Evolutionary conservation across 2,888 invertebrate species (phyloP), one percentile per base, ranked within the genome.

Genomic region (Allophyes oxyacanthae): DNA sequence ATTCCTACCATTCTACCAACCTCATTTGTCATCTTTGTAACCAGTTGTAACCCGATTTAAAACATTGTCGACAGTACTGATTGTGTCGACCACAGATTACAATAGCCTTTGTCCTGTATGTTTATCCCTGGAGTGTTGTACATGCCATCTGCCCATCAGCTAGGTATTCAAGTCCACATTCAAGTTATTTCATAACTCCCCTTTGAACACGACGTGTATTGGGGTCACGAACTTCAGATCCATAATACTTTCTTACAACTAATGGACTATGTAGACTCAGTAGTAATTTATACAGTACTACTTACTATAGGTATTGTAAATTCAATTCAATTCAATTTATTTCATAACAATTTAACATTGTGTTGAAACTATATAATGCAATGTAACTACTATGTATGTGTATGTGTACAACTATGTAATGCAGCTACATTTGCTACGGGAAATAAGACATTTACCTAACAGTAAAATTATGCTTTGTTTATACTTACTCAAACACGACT

Each of bases 21-120:
- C 43, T 60, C 43, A 49, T 43, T 48, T 54, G 51, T 68, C 60
- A 59, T 53, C 48, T 53, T 10, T 59, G 45, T 44, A 52, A 43
- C 43, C 34, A 43, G 38, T 10, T 59, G 45, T 44, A 52, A 43
- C 43, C 34, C 43, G 38, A 56, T 58, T 59, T 45, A 52, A 48
- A 58, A 68, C 53, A 49, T 54, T 7, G 34, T 36, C 51, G 55
- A 37, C 42, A 46, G 55, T 50, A 36, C 45, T 58, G 37, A 64
- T 63, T 62, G 49, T 61, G 45, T 48, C 34, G 43, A 44, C 33
- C 30, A 53, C 38, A 41, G 46, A 34, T 54, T 34, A 56, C 81
- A 85, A 85, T 81, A 59, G 75, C 68, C 60, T 80, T 84, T 84
- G 83, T 84, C 71, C 65, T 66, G 56, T 13, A 69, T 77, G 78